These are phyloP conservation scores for Gorsachius goisagi DNA, from an alignment of 2,113 vertebrate species.

Conservation along the genomic window DNA sequence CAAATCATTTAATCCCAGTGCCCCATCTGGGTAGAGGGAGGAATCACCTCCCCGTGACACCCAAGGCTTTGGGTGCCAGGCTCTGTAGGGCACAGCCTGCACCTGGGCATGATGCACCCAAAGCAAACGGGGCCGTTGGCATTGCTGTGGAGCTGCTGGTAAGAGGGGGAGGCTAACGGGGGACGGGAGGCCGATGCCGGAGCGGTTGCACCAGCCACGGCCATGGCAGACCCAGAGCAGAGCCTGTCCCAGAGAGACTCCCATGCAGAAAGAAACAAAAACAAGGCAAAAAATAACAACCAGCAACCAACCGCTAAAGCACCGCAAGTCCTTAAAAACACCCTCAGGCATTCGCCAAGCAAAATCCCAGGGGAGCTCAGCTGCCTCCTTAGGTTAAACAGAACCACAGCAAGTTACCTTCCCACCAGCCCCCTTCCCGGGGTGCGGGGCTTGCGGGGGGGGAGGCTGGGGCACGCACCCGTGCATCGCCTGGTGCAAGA, in stretches of 20 bases:
- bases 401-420: neutral
- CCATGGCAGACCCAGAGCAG: neutral
- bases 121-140: neutral
- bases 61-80: neutral
- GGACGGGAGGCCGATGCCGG: rapidly evolving
- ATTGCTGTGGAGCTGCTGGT: neutral
- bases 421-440: neutral
- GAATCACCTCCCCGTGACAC: neutral
- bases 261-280: neutral
- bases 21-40: neutral
- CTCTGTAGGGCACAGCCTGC: neutral
- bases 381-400: neutral
- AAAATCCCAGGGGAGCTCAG: neutral
- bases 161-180: neutral
- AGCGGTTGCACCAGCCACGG: neutral
- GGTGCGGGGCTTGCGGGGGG: neutral
- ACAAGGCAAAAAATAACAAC: neutral
- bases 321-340: neutral
- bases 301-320: neutral
- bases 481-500: rapidly evolving
- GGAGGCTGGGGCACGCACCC: neutral
- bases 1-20: neutral
- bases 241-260: neutral
- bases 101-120: neutral
- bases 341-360: neutral